Evolutionary conservation across 2,113 vertebrate genomes (phyloP), one percentile per base, ranked within the genome.

Genomic region (Oryzias curvinotus): DNA sequence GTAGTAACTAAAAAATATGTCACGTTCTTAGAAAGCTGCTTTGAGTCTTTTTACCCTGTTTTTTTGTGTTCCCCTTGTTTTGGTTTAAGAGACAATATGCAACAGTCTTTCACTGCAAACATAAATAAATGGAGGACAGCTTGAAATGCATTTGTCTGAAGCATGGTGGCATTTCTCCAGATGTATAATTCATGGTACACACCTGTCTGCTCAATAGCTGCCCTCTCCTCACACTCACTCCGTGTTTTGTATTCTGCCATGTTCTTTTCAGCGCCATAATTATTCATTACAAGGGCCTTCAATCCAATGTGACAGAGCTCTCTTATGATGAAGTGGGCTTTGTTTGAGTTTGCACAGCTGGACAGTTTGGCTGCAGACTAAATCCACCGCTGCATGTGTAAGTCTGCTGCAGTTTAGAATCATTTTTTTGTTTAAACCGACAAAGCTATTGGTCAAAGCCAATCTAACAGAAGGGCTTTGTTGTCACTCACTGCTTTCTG

Each of bases 281-380:
- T 90, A 85, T 87, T 88, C 80, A 90, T 89, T 85, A 87, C 83
- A 82, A 77, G 75, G 73, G 73, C 81, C 81, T 87, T 87, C 87
- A 80, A 80, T 87, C 86, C 75, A 67, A 73, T 61, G 83, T 83
- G 86, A 84, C 82, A 84, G 71, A 73, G 82, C 78, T 62, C 68
- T 68, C 83, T 87, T 84, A 86, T 86, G 83, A 86, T 81, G 78
- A 73, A 86, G 83, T 70, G 52, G 56, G 82, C 75, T 85, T 87
- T 79, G 89, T 88, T 80, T 71, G 67, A 81, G 73, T 71, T 68
- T 46, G 50, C 77, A 75, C 88, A 87, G 87, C 85, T 85, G 87
- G 84, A 80, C 75, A 57, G 57, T 60, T 28, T 73, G 68, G 81
- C 78, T 70, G 49, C 7, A 15, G 59, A 57, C 36, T 42, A 50